Evolutionary conservation across 2,113 vertebrate species (phyloP).

Genomic region (Xiphorhynchus elegans): DNA sequence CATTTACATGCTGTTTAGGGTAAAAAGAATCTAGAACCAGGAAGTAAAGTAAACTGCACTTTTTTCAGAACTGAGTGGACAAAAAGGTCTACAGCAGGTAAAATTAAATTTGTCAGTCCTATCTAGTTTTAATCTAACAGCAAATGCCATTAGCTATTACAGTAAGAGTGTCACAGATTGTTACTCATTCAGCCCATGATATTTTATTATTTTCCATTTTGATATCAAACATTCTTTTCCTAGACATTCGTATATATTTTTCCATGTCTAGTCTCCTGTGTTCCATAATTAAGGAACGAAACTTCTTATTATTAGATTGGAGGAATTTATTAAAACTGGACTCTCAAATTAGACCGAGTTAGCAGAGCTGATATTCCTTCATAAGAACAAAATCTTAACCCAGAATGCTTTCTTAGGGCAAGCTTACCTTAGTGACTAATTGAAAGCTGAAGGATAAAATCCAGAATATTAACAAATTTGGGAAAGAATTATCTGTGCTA

Average conservation of each 20-base stretch:
- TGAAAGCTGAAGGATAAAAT: constrained; percentile 1
- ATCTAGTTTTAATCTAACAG: not conserved
- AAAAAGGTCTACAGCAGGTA: not conserved
- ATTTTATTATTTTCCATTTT: not conserved
- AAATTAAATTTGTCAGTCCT: not conserved
- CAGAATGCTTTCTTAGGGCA: not conserved
- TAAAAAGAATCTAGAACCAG: not conserved
- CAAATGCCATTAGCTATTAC: not conserved
- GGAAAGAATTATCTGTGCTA: not conserved
- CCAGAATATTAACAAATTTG: not conserved
- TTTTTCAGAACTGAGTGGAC: not conserved
- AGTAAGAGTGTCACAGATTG: not conserved
- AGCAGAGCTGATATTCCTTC: not conserved
- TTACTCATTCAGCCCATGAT: not conserved
- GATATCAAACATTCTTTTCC: not conserved
- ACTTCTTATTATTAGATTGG: not conserved
- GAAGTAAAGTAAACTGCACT: accelerated
- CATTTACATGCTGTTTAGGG: not conserved
- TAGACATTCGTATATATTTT: not conserved
- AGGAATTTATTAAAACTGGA: not conserved
- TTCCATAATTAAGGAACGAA: not conserved
- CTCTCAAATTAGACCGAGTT: not conserved
- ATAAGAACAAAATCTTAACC: not conserved
- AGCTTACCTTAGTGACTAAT: not conserved
- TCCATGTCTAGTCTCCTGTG: not conserved